phyloP scores from a whole-genome alignment of 37 sponge, comb jelly and placozoan genomes.

The Ephydatia muelleri region DNA sequence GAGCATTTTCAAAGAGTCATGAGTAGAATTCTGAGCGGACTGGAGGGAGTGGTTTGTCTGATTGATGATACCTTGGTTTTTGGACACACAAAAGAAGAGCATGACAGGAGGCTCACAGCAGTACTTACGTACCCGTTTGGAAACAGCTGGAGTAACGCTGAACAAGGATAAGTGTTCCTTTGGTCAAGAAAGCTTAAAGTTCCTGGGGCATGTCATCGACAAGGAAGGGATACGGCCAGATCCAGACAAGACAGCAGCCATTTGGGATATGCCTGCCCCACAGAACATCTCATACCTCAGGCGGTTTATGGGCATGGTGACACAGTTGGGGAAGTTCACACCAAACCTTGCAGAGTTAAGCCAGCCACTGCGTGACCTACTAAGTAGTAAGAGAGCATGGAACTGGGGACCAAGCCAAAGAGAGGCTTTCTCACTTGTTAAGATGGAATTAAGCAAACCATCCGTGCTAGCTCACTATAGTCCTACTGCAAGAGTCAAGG shows the following conservation, averaged over 20 bases:
- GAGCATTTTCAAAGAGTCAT: constrained; percentile 37
- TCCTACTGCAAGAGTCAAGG: background rate
- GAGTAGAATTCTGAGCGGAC: constrained; percentile 28
- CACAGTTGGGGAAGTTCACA: constrained; percentile 36
- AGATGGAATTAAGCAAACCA: constrained; percentile 13
- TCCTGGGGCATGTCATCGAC: constrained; percentile 31
- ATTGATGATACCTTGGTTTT: constrained; percentile 37
- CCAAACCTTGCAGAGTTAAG: constrained; percentile 22
- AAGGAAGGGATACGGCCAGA: constrained; percentile 20
- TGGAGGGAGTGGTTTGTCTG: constrained; percentile 27
- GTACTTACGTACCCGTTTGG: background rate
- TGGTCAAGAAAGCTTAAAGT: constrained; percentile 13
- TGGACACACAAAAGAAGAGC: constrained; percentile 13
- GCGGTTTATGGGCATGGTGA: too few relatives aligned
- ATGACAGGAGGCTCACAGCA: constrained; percentile 7
- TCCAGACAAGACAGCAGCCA: constrained; percentile 9
- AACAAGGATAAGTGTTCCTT: constrained; percentile 37
- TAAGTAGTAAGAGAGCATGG: constrained; percentile 7
- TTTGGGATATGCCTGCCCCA: constrained; percentile 12
- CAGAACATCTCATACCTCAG: constrained; percentile 12
- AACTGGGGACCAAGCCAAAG: constrained; percentile 27
- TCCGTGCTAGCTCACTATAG: constrained; percentile 30
- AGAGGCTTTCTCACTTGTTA: constrained; percentile 33
- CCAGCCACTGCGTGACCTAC: constrained; percentile 1
- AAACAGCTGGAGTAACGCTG: constrained; percentile 22